phyloP scores from a whole-genome alignment of 2,113 vertebrate species.

The Proteles cristata region DNA sequence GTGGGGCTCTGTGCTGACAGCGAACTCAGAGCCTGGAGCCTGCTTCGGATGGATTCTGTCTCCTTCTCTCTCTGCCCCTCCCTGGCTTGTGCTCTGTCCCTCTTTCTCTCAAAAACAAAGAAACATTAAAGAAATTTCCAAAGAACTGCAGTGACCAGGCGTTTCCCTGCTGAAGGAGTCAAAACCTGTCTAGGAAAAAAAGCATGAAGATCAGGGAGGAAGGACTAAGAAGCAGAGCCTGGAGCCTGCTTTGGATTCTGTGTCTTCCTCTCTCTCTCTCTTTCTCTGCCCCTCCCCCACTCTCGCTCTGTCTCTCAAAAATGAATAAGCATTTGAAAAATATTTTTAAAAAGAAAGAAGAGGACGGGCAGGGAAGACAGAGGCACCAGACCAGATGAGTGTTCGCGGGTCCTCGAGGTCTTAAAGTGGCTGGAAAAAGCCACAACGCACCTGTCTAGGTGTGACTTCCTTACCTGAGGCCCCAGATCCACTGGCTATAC shows the following conservation, averaged over 20 bases:
- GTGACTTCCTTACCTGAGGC: neutral
- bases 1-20: no score
- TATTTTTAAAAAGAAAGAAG: no score
- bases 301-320: no score
- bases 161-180: neutral
- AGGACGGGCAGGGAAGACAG: neutral
- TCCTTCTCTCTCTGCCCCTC: no score
- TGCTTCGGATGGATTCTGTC: no score
- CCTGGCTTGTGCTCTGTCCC: no score
- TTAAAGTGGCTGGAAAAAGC: neutral
- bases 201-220: neutral
- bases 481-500: neutral
- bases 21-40: no score
- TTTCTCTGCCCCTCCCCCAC: no score
- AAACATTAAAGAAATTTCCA: neutral
- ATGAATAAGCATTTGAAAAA: no score
- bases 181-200: neutral
- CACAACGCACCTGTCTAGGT: neutral
- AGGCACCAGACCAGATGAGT: neutral
- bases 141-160: neutral
- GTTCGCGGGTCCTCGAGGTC: neutral
- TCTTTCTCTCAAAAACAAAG: no score
- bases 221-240: neutral
- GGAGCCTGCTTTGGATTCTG: no score
- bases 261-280: no score